Evolutionary conservation across 2,888 invertebrate species (phyloP), one percentile per base, ranked within the genome.

Genomic region (Exocentrus adspersus): DNA sequence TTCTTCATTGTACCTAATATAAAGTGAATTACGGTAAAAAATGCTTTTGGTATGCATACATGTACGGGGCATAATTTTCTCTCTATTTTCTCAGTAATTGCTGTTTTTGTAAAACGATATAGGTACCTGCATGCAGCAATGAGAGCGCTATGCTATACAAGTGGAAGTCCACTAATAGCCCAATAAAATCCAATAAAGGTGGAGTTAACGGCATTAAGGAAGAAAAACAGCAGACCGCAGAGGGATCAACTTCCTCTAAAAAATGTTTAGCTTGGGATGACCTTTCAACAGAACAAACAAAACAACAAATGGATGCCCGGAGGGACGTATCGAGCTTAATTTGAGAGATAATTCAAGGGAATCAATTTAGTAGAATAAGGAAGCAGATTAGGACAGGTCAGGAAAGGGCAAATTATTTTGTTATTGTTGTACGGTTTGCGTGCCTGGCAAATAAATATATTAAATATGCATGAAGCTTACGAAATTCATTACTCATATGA

Each of bases 121-220:
- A 30, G n/a, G n/a, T n/a, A n/a, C n/a, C n/a, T n/a, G n/a, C n/a
- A 19, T 32, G 7, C 30, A 12, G 32, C 51, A 30, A 12, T 17
- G 37, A 7, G 32, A 32, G 12, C 14, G 51, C 20, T 51, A 19
- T 17, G 19, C 32, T 30, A 24, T 51, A 32, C 51, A 51, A 51
- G 51, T 51, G 32, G 51, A 51, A 51, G 51, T 30, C 51, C 51
- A 32, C 51, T 51, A 51, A 51, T 51, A 51, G 51, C 16, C 32
- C 30, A 51, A 51, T 51, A 51, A 51, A 51, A 51, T 32, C 51
- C 51, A 51, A 51, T 51, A 51, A 51, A 51, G 30, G 30, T 28
- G 32, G 51, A 51, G 51, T 51, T 51, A 51, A 51, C 51, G 32
- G 51, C 14, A 51, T 51, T 51, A 51, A 32, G 30, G 51, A 51